Evolutionary conservation across 2,888 invertebrate species (phyloP).

Genomic region (Macrosiphum euphorbiae): DNA sequence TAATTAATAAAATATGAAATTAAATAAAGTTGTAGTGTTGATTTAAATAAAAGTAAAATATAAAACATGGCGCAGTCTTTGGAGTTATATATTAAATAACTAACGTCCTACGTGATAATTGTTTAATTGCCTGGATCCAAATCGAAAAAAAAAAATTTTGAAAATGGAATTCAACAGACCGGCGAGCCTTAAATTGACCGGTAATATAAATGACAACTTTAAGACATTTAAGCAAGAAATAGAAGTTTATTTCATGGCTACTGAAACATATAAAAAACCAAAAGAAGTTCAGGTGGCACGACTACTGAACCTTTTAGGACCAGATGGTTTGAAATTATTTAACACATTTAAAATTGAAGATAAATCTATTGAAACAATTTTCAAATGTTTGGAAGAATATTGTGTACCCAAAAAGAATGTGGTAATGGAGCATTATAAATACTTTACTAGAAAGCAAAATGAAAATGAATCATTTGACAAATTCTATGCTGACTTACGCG

Average conservation of each 20-base stretch:
- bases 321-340: neutral
- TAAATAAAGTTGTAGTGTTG: too few relatives aligned
- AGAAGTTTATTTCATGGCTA: neutral
- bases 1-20: too few relatives aligned
- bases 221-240: neutral
- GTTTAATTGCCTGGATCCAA: neutral
- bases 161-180: neutral
- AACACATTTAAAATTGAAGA: neutral
- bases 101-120: neutral
- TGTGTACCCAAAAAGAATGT: neutral
- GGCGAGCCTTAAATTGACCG: too few relatives aligned
- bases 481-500: neutral
- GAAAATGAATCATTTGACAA: neutral
- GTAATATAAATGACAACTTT: too few relatives aligned
- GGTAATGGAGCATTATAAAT: neutral
- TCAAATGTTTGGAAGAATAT: neutral
- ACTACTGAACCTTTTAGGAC: neutral
- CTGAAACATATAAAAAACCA: neutral
- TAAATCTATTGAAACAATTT: neutral
- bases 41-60: neutral
- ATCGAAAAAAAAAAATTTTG: neutral
- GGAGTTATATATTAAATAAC: neutral
- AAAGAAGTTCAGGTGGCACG: neutral
- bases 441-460: neutral
- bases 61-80: neutral